Evolutionary conservation across 2,113 vertebrate genomes (phyloP), one percentile per base, ranked within the genome.

Genomic region (Scalopus aquaticus): DNA sequence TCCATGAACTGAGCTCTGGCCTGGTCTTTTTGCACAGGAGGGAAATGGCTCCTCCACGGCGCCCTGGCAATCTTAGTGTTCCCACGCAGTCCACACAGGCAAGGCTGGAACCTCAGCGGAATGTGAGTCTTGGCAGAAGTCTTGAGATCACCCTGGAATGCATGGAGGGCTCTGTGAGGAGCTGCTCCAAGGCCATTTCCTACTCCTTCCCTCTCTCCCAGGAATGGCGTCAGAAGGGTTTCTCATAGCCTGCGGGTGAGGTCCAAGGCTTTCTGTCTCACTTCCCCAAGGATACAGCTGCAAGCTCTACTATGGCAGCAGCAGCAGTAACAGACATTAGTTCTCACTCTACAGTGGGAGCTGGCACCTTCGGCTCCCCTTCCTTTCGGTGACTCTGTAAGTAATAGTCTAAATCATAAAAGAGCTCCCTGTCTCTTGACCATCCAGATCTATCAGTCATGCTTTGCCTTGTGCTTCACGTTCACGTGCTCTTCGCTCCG

Each of bases 291-390:
- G 35, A 51, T 3, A 24, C 5, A 30, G 44, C 13, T 67, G 64
- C 30, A 85, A 62, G 54, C 35, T 32, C 11, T 35, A 24, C 19
- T 19, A 28, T 24, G 24, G 35, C 20, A 15, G 35, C 39, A 3
- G 44, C 42, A 17, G 2, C n/a, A 3, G 44, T 35, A 12, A 1
- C 7, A 13, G 62, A 0, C 32, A 0, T 6, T 7, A 22, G 54
- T 56, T 56, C 54, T 56, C 54, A 56, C 54, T 56, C 54, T 7
- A 51, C 15, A 22, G 54, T 22, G 54, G 54, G 6, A 46, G 16
- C 64, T 26, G 22, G 65, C 42, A 32, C 39, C n/a, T 70, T 65
- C 24, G 77, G 9, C 62, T 51, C 32, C 72, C 74, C 64, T 65
- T 42, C 58, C 32, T 77, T 67, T 20, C 8, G 0, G 26, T 54